A percentile compares a stretch with the other conserved stretches of the same genome.
These are phyloP conservation scores for Melospiza georgiana DNA, from an alignment of 2,113 vertebrate species.

Conservation along the genomic window DNA sequence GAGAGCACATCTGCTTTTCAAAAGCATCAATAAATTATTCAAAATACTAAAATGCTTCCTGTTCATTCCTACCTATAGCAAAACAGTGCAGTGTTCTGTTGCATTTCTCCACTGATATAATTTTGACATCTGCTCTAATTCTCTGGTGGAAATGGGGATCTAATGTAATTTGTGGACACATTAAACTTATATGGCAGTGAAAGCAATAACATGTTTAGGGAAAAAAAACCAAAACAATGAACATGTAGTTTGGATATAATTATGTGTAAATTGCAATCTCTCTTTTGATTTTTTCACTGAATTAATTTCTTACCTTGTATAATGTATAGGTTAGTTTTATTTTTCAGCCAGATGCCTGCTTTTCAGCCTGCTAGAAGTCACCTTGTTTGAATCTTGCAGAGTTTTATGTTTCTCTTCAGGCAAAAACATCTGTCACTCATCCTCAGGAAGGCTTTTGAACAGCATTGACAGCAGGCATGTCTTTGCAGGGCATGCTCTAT, in stretches of 20 bases:
- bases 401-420: background rate
- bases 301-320: background rate
- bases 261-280: background rate
- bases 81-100: background rate
- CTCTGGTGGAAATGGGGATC: background rate
- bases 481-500: background rate
- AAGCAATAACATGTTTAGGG: background rate
- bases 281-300: background rate
- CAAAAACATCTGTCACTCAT: background rate
- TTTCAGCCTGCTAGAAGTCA: background rate
- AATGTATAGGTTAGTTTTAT: background rate
- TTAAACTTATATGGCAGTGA: background rate
- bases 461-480: background rate
- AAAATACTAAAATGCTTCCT: constrained; percentile 47
- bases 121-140: background rate
- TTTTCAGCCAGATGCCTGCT: background rate
- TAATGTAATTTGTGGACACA: background rate
- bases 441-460: background rate
- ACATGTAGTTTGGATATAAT: background rate
- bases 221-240: background rate
- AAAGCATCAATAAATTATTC: constrained; percentile 57
- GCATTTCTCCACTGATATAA: background rate
- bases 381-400: background rate
- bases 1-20: constrained; percentile 46
- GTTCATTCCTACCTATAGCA: constrained; percentile 5